Evolutionary conservation across 2,113 vertebrate genomes (phyloP).

Genomic region (Peromyscus polionotus): DNA sequence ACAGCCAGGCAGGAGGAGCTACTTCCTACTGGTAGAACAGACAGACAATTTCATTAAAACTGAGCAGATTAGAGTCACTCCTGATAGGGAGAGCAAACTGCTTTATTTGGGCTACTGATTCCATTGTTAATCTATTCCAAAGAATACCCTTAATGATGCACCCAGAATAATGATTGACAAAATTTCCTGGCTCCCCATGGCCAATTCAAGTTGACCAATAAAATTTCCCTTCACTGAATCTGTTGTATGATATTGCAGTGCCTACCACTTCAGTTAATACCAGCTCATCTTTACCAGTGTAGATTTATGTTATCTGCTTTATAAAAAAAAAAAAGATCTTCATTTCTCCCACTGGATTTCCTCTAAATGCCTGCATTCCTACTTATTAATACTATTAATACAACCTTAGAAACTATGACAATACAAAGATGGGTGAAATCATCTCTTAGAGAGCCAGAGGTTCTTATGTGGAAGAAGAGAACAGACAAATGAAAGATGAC

Average conservation of each 20-base stretch:
- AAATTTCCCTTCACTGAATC: conserved; percentile 33
- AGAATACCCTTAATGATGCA: neutral
- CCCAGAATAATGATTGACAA: neutral
- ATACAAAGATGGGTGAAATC: neutral
- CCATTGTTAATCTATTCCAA: neutral
- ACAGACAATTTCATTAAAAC: neutral
- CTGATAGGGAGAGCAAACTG: neutral
- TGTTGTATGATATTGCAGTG: neutral
- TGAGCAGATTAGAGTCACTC: neutral
- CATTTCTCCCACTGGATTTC: neutral
- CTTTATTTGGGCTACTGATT: neutral
- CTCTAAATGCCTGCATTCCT: neutral
- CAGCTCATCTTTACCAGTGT: neutral
- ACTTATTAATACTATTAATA: neutral
- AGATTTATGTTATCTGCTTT: neutral
- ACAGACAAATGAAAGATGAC: neutral
- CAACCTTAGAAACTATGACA: neutral
- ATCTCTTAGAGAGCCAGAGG: neutral
- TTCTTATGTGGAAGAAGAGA: conserved; percentile 45
- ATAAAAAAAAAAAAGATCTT: neutral
- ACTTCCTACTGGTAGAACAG: neutral
- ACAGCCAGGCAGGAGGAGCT: neutral
- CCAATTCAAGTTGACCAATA: neutral
- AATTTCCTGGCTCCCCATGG: neutral
- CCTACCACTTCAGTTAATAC: neutral